Conservation (phyloP, 2,797 vertebrate species). For the Neopelma chrysocephalum region DNA sequence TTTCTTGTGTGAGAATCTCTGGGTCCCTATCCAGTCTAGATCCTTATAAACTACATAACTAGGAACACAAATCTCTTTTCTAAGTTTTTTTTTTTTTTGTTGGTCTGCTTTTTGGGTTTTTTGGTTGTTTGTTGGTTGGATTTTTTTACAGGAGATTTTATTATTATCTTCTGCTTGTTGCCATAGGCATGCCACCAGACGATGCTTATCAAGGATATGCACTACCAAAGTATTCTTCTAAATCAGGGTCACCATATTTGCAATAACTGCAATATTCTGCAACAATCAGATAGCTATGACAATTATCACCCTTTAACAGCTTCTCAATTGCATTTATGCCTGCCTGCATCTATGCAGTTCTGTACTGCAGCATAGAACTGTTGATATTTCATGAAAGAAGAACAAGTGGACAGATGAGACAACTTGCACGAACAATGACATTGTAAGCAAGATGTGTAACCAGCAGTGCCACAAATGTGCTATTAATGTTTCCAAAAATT, state of each 20-base stretch:
- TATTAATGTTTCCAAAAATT: not conserved
- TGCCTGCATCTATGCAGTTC: no score
- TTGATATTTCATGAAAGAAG: not conserved
- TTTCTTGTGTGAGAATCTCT: not conserved
- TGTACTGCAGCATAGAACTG: not conserved
- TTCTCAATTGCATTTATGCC: not conserved
- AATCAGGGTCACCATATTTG: not conserved
- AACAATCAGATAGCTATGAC: not conserved
- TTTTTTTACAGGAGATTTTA: not conserved
- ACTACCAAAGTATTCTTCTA: not conserved
- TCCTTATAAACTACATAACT: not conserved
- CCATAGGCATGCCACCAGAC: not conserved
- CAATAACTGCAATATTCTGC: not conserved
- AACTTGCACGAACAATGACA: not conserved
- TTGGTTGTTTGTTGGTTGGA: not conserved
- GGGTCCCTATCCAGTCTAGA: not conserved
- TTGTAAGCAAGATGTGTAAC: not conserved
- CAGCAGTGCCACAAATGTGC: not conserved
- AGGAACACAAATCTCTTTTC: not conserved
- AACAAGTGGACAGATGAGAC: not conserved
- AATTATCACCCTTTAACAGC: not conserved
- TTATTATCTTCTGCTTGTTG: not conserved
- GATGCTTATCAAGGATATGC: not conserved
- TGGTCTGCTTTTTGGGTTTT: not conserved
- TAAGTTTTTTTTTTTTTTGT: not conserved